Evolutionary conservation across 1,140 invertebrate species (phyloP).

Genomic region (Formica exsecta): DNA sequence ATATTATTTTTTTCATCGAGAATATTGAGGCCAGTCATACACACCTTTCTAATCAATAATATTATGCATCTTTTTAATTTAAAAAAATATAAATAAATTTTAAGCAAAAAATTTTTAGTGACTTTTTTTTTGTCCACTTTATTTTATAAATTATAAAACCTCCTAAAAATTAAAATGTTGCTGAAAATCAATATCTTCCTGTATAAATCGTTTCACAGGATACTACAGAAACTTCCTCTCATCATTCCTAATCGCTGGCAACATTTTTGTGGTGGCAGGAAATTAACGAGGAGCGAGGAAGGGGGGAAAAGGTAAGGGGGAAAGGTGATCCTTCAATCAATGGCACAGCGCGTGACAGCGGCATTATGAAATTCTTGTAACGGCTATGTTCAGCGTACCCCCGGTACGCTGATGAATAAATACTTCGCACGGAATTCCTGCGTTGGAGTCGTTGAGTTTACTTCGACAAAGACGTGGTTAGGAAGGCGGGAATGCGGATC

Average conservation of each 20-base stretch:
- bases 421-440: slow-evolving; percentile 72
- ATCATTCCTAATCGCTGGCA: slow-evolving; percentile 36
- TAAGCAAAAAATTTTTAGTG: not conserved
- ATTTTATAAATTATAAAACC: not conserved
- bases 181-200: not conserved
- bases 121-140: not conserved
- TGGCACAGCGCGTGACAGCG: slow-evolving; percentile 67
- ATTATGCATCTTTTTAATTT: not conserved
- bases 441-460: slow-evolving; percentile 61
- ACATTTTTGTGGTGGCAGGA: slow-evolving; percentile 59
- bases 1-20: not conserved
- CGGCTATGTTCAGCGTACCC: slow-evolving; percentile 65
- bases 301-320: not conserved
- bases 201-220: not conserved
- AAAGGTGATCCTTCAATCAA: slow-evolving; percentile 63
- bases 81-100: not conserved
- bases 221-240: not conserved
- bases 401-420: slow-evolving; percentile 72
- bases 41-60: not conserved
- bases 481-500: slow-evolving; percentile 13
- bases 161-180: not conserved
- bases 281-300: not conserved
- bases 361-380: slow-evolving; percentile 75
- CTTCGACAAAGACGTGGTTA: slow-evolving; percentile 51
- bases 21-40: not conserved